These are phyloP conservation scores for Zelostemma sp. DNA, from an alignment of 1,140 invertebrate species.

Conservation along the genomic window DNA sequence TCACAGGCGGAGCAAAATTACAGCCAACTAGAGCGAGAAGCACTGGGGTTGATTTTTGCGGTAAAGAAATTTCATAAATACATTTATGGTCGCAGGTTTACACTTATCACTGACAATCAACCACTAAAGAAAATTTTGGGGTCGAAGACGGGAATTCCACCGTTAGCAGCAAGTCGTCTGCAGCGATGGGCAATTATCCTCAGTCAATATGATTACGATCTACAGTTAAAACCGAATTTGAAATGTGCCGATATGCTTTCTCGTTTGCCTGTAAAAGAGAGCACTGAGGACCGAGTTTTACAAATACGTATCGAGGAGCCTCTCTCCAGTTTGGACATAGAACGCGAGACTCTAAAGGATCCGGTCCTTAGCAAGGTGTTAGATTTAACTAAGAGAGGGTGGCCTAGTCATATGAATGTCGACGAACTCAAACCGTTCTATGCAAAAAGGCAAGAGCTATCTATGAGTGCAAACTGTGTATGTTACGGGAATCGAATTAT, in stretches of 20 bases:
- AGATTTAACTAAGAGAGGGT: slow-evolving; percentile 23
- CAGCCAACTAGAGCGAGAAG: slow-evolving; percentile 68
- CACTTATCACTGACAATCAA: slow-evolving; percentile 59
- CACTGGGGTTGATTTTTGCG: slow-evolving; percentile 66
- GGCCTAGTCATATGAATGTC: slow-evolving; percentile 17
- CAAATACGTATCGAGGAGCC: slow-evolving; percentile 17
- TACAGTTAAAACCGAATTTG: slow-evolving; percentile 14
- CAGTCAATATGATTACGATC: slow-evolving; percentile 32
- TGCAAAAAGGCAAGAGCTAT: slow-evolving; percentile 8
- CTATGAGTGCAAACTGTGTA: slow-evolving; percentile 31
- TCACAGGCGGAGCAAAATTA: slow-evolving; percentile 66
- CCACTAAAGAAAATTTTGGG: slow-evolving; percentile 52
- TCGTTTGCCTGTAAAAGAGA: slow-evolving; percentile 11
- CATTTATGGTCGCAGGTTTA: slow-evolving; percentile 52
- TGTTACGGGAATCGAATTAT: slow-evolving; percentile 52
- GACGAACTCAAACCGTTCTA: slow-evolving; percentile 16
- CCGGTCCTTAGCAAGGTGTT: slow-evolving; percentile 21
- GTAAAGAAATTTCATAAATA: slow-evolving; percentile 64
- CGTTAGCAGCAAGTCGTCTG: slow-evolving; percentile 24
- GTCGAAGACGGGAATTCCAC: slow-evolving; percentile 36
- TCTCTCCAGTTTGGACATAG: slow-evolving; percentile 27
- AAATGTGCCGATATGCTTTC: slow-evolving; percentile 32
- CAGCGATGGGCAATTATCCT: slow-evolving; percentile 23
- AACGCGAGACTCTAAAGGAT: slow-evolving; percentile 16
- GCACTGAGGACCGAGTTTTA: slow-evolving; percentile 20